These are phyloP conservation scores for Cygnus atratus DNA, from an alignment of 2,113 vertebrate genomes.

Conservation along the genomic window DNA sequence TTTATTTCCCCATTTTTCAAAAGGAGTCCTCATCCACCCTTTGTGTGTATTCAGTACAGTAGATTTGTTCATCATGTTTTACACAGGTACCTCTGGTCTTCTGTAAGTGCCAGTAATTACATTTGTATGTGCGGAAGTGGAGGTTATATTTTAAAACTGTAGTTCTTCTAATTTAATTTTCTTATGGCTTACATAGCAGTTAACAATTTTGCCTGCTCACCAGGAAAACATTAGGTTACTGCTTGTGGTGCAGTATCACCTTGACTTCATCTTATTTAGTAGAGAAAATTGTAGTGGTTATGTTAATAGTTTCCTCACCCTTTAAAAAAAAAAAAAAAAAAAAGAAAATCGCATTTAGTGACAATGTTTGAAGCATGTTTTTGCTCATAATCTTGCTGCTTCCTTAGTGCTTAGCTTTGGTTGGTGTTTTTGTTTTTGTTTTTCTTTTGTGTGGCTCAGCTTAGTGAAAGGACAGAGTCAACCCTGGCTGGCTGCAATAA, in stretches of 20 bases:
- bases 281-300: neutral
- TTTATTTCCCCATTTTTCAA: neutral
- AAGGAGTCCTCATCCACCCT: neutral
- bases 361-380: neutral
- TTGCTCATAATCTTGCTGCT: neutral
- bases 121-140: neutral
- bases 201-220: neutral
- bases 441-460: neutral
- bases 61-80: neutral
- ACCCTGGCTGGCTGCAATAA: constrained; percentile 32
- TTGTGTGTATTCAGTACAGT: neutral
- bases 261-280: neutral
- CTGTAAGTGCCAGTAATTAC: neutral
- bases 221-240: neutral
- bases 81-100: neutral
- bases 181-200: neutral
- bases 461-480: constrained; percentile 16
- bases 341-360: neutral
- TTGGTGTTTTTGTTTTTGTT: rapidly evolving
- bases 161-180: neutral
- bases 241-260: neutral
- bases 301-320: neutral
- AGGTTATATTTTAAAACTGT: neutral
- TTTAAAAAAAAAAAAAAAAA: neutral
- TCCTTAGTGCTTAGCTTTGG: neutral